Evolutionary conservation across 2,888 invertebrate genomes (phyloP).

Genomic region (Cosmopolites sordidus): DNA sequence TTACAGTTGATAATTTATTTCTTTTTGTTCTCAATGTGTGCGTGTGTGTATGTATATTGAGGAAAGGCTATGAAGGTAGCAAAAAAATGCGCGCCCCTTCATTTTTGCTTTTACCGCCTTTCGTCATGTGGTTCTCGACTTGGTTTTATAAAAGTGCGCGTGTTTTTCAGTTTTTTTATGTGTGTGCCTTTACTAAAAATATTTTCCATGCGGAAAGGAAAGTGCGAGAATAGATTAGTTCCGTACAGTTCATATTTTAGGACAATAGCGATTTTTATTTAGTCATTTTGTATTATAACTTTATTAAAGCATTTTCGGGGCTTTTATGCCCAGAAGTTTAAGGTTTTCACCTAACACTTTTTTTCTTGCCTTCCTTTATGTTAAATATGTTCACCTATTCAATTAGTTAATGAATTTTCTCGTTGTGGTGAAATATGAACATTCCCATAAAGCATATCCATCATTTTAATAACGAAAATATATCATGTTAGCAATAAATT

Average conservation of each 20-base stretch:
- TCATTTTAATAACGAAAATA: too few relatives aligned
- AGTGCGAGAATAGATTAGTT: neutral
- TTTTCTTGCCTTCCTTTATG: neutral
- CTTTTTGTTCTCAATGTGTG: neutral
- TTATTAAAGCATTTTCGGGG: neutral
- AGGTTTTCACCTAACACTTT: neutral
- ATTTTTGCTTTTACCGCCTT: neutral
- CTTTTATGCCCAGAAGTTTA: neutral
- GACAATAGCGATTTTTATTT: neutral
- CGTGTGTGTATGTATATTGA: neutral
- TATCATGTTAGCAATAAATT: too few relatives aligned
- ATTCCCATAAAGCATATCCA: too few relatives aligned
- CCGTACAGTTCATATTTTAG: neutral
- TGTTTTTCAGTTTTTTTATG: neutral
- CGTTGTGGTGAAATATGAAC: neutral
- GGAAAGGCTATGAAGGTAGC: neutral
- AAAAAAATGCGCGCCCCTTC: neutral
- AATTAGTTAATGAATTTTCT: conserved; percentile 1
- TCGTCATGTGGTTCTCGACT: neutral
- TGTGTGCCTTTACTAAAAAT: neutral
- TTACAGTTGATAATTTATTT: conserved; percentile 1
- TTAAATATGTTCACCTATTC: neutral
- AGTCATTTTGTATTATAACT: conserved; percentile 1
- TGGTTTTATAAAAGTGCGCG: neutral
- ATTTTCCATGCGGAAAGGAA: neutral